phyloP scores from a whole-genome alignment of 2,113 vertebrate species.

The Ciconia maguari region DNA sequence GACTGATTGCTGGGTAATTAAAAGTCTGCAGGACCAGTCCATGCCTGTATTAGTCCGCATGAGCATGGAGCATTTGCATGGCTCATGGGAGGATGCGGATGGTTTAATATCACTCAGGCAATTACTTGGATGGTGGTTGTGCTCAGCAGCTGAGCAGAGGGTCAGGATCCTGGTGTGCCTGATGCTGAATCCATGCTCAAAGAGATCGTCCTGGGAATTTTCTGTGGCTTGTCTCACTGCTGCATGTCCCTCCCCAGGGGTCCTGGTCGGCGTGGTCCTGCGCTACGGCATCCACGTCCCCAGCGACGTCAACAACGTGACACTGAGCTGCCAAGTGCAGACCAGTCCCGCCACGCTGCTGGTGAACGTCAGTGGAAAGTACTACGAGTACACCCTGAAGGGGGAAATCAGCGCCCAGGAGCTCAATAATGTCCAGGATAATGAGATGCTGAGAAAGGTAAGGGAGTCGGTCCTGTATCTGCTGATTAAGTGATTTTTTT shows the following conservation, averaged over 20 bases:
- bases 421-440: conserved; percentile 86
- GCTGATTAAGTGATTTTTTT: not conserved
- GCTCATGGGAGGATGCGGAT: accelerated
- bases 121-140: not conserved
- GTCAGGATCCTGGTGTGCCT: not conserved
- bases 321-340: conserved; percentile 88
- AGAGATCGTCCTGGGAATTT: accelerated
- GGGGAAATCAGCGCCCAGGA: conserved; percentile 86
- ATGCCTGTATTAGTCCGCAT: not conserved
- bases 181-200: not conserved
- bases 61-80: accelerated
- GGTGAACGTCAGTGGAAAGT: conserved; percentile 92
- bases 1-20: not conserved
- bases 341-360: conserved; percentile 90
- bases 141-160: not conserved
- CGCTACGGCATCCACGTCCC: conserved; percentile 93
- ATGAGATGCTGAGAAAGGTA: conserved; percentile 98
- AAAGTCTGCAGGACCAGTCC: not conserved
- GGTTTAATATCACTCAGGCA: accelerated
- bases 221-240: not conserved
- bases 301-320: conserved; percentile 84
- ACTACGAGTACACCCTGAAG: conserved; percentile 95
- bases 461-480: not conserved
- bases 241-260: conserved; percentile 70
- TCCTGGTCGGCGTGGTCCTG: conserved; percentile 91